These are phyloP conservation scores for Forficula auricularia DNA, from an alignment of 1,140 invertebrate species.

Conservation along the genomic window DNA sequence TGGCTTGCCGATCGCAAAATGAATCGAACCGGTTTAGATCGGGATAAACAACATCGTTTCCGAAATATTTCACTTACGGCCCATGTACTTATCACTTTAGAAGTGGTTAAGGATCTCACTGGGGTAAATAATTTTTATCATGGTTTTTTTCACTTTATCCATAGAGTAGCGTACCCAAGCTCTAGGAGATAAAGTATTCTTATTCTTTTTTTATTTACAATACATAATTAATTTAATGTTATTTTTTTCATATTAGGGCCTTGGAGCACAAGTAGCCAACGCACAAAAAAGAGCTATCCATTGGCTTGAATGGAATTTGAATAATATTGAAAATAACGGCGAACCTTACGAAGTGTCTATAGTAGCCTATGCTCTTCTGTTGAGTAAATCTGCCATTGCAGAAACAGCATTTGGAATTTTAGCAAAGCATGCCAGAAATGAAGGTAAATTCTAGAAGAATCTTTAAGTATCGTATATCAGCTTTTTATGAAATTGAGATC, in stretches of 20 bases:
- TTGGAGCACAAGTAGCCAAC: constrained; percentile 50
- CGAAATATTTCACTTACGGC: constrained; percentile 76
- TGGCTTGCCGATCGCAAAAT: constrained; percentile 67
- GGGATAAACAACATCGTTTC: constrained; percentile 30
- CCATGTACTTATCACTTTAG: constrained; percentile 69
- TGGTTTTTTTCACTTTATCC: constrained; percentile 8
- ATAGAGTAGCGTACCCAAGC: background rate
- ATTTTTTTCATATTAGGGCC: constrained; percentile 25
- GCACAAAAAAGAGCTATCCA: constrained; percentile 49
- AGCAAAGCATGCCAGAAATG: constrained; percentile 38
- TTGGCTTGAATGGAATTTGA: constrained; percentile 73
- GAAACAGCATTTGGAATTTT: constrained; percentile 67
- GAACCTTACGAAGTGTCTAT: constrained; percentile 72
- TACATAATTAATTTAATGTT: constrained; percentile 5
- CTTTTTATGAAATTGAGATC: too few species aligned
- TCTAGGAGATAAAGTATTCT: background rate
- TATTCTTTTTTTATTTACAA: background rate
- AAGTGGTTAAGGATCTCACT: constrained; percentile 63
- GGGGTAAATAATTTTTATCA: constrained; percentile 25
- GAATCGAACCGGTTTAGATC: constrained; percentile 46
- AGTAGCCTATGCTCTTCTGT: constrained; percentile 68
- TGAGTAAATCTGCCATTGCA: constrained; percentile 56
- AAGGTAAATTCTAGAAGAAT: constrained; percentile 37
- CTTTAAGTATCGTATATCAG: too few species aligned
- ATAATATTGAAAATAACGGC: constrained; percentile 46